Evolutionary conservation across 1,140 invertebrate species (phyloP).

Genomic region (Drosophila equinoxialis): DNA sequence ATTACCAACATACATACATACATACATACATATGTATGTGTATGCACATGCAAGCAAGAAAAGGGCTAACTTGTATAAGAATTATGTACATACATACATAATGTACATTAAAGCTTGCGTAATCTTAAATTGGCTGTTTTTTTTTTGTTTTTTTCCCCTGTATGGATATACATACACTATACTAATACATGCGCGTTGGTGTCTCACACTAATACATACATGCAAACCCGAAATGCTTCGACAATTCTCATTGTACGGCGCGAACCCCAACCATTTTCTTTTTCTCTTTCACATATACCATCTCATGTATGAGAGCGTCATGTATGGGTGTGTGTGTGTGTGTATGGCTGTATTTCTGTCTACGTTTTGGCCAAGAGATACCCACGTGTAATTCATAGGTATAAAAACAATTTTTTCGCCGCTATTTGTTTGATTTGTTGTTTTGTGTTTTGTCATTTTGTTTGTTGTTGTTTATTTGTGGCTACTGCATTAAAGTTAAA

Average conservation of each 20-base stretch:
- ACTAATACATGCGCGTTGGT: slow-evolving; percentile 20
- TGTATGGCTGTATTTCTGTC: slow-evolving; percentile 34
- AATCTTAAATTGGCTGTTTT: slow-evolving; percentile 61
- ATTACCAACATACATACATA: slow-evolving; percentile 2
- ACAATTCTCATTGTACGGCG: slow-evolving; percentile 15
- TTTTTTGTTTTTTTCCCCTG: slow-evolving; percentile 10
- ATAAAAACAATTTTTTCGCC: slow-evolving; percentile 15
- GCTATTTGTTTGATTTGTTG: slow-evolving; percentile 34
- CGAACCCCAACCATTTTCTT: slow-evolving; percentile 30
- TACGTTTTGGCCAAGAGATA: slow-evolving; percentile 26
- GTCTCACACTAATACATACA: too few relatives aligned
- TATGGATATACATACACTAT: slow-evolving; percentile 27
- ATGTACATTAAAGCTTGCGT: slow-evolving; percentile 57
- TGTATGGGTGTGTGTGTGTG: slow-evolving; percentile 4
- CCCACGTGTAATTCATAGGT: slow-evolving; percentile 30
- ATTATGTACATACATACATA: slow-evolving; percentile 43
- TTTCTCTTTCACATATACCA: slow-evolving; percentile 26
- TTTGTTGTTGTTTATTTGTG: slow-evolving; percentile 18
- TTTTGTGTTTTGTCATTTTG: neutral
- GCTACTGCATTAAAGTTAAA: neutral
- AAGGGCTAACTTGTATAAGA: slow-evolving; percentile 16
- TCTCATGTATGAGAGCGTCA: neutral
- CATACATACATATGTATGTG: too few relatives aligned
- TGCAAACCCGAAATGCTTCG: slow-evolving; percentile 32
- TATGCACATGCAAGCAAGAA: slow-evolving; percentile 12